Percentiles rank a stretch among this genome's conserved stretches.
Evolutionary conservation across 35 echinoderm and acorn worm species (phyloP).

Genomic region (Nesometra sesokonis): DNA sequence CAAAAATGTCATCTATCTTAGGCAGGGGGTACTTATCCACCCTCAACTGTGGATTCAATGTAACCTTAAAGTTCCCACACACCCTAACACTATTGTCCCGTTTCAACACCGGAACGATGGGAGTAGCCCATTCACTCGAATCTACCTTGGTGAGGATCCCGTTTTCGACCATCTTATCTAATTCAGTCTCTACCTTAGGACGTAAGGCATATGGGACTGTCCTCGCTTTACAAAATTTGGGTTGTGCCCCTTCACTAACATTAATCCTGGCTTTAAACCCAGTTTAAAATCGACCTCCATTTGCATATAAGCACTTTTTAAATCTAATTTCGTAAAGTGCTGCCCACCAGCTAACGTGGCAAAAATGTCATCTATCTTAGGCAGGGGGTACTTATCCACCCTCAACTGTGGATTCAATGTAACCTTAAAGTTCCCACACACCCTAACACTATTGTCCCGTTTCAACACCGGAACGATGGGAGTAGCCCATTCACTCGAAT

Average conservation of each 20-base stretch:
- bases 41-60: too few relatives aligned
- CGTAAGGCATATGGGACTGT: too few relatives aligned
- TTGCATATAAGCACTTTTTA: conserved; percentile 31
- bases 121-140: conserved; percentile 24
- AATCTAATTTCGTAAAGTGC: conserved; percentile 27
- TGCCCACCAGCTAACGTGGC: conserved; percentile 18
- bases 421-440: conserved; percentile 55
- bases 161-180: too few relatives aligned
- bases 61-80: conserved; percentile 54
- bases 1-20: conserved; percentile 24
- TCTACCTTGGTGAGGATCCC: too few relatives aligned
- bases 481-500: conserved; percentile 21
- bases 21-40: conserved; percentile 50
- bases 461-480: conserved; percentile 10
- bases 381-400: conserved; percentile 51
- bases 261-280: too few relatives aligned
- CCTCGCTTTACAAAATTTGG: too few relatives aligned
- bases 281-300: conserved; percentile 35
- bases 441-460: conserved; percentile 11
- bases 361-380: conserved; percentile 25
- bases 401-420: too few relatives aligned
- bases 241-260: too few relatives aligned
- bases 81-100: conserved; percentile 16
- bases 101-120: conserved; percentile 7
- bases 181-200: too few relatives aligned